Conservation (phyloP, 2,888 invertebrate genomes). For the Nomada fabriciana region DNA sequence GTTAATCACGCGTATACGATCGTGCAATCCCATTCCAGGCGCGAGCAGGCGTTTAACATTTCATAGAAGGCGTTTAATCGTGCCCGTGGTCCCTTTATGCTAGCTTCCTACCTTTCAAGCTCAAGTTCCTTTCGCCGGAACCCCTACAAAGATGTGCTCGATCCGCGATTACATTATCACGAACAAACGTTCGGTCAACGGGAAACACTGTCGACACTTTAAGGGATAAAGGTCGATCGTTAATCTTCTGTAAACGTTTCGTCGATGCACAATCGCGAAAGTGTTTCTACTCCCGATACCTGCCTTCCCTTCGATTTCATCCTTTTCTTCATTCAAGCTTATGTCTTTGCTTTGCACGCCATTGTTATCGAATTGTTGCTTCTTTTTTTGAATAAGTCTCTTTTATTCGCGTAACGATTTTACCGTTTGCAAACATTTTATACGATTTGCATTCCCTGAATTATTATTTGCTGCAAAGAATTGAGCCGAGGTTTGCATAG, state of each 20-base stretch:
- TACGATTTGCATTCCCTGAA: too few relatives aligned
- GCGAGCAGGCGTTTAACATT: slow-evolving; percentile 40
- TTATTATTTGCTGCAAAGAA: too few relatives aligned
- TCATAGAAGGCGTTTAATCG: slow-evolving; percentile 55
- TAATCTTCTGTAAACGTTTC: slow-evolving; percentile 49
- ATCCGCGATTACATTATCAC: slow-evolving; percentile 49
- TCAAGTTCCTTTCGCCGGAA: slow-evolving; percentile 5
- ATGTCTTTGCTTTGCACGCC: neutral
- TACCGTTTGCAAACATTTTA: too few relatives aligned
- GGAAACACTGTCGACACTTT: slow-evolving; percentile 38
- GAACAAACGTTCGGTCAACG: slow-evolving; percentile 29
- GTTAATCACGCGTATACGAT: slow-evolving; percentile 60
- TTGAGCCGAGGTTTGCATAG: too few relatives aligned
- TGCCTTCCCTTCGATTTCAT: neutral
- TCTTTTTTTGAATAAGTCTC: too few relatives aligned
- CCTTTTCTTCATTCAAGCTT: neutral
- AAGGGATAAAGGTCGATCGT: slow-evolving; percentile 48
- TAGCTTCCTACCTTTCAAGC: slow-evolving; percentile 31
- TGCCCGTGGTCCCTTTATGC: slow-evolving; percentile 42
- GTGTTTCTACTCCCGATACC: slow-evolving; percentile 1
- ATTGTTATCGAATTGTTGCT: too few relatives aligned
- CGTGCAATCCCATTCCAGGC: slow-evolving; percentile 40
- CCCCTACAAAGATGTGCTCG: slow-evolving; percentile 32
- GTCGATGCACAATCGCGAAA: slow-evolving; percentile 15
- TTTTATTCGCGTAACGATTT: too few relatives aligned